Evolutionary conservation across 2,888 invertebrate genomes (phyloP).

Genomic region (Callimorpha dominula): DNA sequence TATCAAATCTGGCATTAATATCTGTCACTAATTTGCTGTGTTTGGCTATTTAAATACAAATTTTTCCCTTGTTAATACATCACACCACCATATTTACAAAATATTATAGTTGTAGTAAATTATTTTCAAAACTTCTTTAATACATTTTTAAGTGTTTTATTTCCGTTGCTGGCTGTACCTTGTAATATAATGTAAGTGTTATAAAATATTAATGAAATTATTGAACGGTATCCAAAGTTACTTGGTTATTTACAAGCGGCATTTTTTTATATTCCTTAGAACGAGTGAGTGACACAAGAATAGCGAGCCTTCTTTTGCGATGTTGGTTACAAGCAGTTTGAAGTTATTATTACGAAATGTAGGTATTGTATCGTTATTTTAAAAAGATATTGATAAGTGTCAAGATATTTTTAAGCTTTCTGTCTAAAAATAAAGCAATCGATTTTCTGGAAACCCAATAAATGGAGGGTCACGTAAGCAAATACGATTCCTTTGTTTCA

Average conservation of each 20-base stretch:
- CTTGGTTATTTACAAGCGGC: neutral
- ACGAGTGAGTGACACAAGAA: neutral
- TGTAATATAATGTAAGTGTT: too few species aligned
- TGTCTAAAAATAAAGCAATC: neutral
- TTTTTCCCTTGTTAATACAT: too few species aligned
- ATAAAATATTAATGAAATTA: too few species aligned
- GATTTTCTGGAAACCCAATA: neutral
- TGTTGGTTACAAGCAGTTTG: neutral
- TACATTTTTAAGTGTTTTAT: too few species aligned
- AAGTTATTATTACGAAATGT: neutral
- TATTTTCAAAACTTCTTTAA: too few species aligned
- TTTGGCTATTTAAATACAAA: too few species aligned
- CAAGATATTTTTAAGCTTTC: neutral
- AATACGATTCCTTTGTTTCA: constrained; percentile 10
- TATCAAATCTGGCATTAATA: too few species aligned
- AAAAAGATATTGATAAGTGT: neutral
- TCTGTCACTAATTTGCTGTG: too few species aligned
- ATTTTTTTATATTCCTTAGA: neutral
- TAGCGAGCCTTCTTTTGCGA: neutral
- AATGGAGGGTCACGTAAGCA: constrained; percentile 14
- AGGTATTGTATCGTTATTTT: neutral
- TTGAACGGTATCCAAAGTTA: neutral
- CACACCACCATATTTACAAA: too few species aligned
- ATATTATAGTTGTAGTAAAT: too few species aligned
- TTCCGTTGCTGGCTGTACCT: too few species aligned